These are phyloP conservation scores for Rotaria socialis DNA, from an alignment of 2,888 invertebrate genomes.

Conservation along the genomic window DNA sequence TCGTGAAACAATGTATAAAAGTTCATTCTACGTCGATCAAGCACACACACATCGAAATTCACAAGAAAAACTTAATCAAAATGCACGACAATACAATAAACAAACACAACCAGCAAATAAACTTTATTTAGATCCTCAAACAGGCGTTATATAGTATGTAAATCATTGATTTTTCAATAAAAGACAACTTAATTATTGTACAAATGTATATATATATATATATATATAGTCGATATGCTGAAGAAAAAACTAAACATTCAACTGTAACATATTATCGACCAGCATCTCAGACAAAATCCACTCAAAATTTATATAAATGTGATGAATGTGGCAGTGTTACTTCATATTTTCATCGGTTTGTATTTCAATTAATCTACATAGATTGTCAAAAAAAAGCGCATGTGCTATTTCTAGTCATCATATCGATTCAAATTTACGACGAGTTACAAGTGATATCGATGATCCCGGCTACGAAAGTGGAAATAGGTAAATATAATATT, in stretches of 20 bases:
- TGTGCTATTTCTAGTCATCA: neutral
- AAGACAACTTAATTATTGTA: neutral
- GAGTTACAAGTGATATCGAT: neutral
- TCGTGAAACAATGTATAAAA: neutral
- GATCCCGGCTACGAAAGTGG: slow-evolving; percentile 7
- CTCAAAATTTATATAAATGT: neutral
- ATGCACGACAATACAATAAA: neutral
- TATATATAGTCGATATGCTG: neutral
- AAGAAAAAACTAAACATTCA: neutral
- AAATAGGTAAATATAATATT: neutral
- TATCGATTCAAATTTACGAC: neutral
- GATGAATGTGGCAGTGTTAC: neutral
- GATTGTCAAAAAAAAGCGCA: too few relatives aligned
- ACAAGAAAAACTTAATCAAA: slow-evolving; percentile 7
- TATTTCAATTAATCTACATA: neutral
- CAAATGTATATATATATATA: neutral
- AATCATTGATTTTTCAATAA: neutral
- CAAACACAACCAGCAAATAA: neutral
- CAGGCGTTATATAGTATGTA: slow-evolving; percentile 1
- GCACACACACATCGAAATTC: neutral
- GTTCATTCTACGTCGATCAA: neutral
- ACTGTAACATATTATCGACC: neutral
- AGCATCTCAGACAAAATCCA: neutral
- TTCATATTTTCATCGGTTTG: neutral
- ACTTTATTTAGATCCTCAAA: slow-evolving; percentile 2